Conservation (phyloP, 2,797 vertebrate species). For the Megaceryle alcyon region DNA sequence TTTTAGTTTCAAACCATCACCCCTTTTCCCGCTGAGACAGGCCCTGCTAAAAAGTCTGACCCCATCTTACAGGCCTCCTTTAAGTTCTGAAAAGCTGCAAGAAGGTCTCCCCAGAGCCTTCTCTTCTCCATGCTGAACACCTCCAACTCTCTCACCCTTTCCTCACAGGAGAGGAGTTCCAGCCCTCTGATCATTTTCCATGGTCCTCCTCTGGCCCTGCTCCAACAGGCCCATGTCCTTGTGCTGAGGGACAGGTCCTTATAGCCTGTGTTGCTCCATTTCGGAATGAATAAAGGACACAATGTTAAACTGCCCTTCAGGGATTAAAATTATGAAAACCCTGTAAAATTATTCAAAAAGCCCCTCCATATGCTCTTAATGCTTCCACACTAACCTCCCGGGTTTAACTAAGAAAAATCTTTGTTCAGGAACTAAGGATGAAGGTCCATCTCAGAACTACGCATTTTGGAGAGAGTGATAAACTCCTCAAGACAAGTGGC, state of each 20-base stretch:
- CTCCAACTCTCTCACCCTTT: neutral
- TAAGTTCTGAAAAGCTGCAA: neutral
- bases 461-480: conserved; percentile 12
- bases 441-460: neutral
- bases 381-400: neutral
- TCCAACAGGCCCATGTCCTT: neutral
- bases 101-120: neutral
- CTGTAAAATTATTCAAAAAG: neutral
- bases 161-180: neutral
- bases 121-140: neutral
- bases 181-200: neutral
- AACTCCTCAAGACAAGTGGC: conserved; percentile 54
- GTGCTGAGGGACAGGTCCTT: neutral
- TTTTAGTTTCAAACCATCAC: neutral
- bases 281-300: conserved; percentile 19
- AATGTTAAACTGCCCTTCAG: neutral
- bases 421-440: neutral
- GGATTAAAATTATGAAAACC: conserved; percentile 14
- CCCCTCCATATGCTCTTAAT: neutral
- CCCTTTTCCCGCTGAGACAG: no score
- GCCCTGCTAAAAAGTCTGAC: no score
- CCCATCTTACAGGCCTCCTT: neutral
- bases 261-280: conserved; percentile 4
- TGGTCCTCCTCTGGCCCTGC: neutral
- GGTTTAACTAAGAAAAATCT: neutral